phyloP scores from a whole-genome alignment of 2,888 invertebrate genomes.

The Agrotis exclamationis region DNA sequence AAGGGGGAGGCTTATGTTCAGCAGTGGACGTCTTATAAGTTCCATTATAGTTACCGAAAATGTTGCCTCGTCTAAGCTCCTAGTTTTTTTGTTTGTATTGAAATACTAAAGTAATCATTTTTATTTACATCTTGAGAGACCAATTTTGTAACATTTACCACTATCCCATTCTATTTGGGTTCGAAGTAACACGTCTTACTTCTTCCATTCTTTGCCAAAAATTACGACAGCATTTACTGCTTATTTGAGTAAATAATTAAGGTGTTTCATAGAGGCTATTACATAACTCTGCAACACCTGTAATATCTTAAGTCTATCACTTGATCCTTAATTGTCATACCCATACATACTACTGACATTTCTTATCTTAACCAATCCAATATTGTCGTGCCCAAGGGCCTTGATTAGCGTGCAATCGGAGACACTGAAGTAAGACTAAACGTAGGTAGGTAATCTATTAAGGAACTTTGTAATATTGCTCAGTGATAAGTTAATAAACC shows the following conservation, averaged over 20 bases:
- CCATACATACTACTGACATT: slow-evolving; percentile 20
- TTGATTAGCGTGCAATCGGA: slow-evolving; percentile 41
- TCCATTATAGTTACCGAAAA: no score
- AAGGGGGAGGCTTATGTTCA: no score
- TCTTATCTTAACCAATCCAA: slow-evolving; percentile 27
- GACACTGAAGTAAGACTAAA: slow-evolving; percentile 45
- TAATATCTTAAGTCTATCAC: slow-evolving; percentile 6
- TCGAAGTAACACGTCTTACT: no score
- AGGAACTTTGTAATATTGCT: slow-evolving; percentile 44
- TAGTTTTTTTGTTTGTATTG: no score
- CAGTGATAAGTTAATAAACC: slow-evolving; percentile 55
- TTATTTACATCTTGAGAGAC: no score
- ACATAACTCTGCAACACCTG: neutral
- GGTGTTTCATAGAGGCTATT: neutral
- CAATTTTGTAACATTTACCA: no score
- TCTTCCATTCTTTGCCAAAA: no score
- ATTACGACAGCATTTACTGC: neutral
- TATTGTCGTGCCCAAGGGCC: slow-evolving; percentile 24
- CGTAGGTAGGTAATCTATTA: slow-evolving; percentile 57
- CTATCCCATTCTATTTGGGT: no score
- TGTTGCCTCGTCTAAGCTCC: no score
- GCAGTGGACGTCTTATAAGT: no score
- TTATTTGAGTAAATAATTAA: neutral
- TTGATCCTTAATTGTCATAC: slow-evolving; percentile 30
- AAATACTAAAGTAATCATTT: no score